These are phyloP conservation scores for Ischnura elegans DNA, from an alignment of 2,888 invertebrate species.

Conservation along the genomic window DNA sequence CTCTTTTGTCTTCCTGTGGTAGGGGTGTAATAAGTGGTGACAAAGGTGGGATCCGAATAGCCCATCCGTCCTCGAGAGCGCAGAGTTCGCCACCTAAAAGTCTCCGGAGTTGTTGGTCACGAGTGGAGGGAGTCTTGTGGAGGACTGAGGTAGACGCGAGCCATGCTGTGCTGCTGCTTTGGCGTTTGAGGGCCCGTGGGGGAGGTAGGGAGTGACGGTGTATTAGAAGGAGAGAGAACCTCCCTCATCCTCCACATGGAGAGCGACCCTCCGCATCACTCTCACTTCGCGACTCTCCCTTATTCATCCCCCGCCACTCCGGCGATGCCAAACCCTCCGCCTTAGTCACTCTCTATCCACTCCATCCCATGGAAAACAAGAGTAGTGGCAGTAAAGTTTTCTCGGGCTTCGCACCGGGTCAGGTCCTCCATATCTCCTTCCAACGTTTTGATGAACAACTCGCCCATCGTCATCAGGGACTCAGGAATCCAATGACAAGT, in stretches of 20 bases:
- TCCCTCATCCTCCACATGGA: neutral
- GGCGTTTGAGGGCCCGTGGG: neutral
- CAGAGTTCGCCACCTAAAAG: neutral
- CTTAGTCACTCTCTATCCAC: neutral
- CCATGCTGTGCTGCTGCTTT: slow-evolving; percentile 41
- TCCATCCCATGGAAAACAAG: no score
- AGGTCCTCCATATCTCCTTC: no score
- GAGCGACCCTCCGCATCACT: slow-evolving; percentile 17
- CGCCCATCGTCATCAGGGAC: neutral
- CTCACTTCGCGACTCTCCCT: slow-evolving; percentile 20
- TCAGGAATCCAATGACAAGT: no score
- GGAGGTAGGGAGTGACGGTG: neutral
- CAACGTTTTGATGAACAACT: no score
- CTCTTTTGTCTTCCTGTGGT: no score
- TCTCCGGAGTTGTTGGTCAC: neutral
- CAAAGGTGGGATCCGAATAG: neutral
- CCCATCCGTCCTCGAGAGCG: neutral
- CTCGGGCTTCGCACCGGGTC: no score
- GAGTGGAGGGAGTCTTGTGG: neutral
- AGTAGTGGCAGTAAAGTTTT: no score
- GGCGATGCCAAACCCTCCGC: neutral
- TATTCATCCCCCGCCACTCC: neutral
- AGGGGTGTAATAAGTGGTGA: neutral
- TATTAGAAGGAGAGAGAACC: neutral
- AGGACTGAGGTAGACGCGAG: slow-evolving; percentile 33